Conservation (phyloP, 2,888 invertebrate genomes). For the Melitaea athalia region DNA sequence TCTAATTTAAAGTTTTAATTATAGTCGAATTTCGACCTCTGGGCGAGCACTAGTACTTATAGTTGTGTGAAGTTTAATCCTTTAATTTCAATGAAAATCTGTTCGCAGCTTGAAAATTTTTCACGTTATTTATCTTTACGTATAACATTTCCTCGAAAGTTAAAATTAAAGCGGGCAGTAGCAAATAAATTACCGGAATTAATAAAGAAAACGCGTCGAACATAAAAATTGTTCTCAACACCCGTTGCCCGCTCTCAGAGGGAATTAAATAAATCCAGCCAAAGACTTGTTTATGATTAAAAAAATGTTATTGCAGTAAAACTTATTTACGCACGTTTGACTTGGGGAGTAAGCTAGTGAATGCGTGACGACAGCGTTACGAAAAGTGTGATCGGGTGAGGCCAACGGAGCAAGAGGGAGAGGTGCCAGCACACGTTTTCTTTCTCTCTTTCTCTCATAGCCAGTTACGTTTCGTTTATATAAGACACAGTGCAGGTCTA, state of each 20-base stretch:
- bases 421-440: too few species aligned
- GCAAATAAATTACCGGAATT: conserved; percentile 35
- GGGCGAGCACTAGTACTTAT: too few species aligned
- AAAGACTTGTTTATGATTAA: background rate
- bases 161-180: conserved; percentile 27
- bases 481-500: too few species aligned
- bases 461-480: too few species aligned
- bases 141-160: conserved; percentile 11
- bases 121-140: conserved; percentile 2
- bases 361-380: too few species aligned
- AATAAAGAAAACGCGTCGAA: conserved; percentile 38
- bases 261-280: conserved; percentile 22
- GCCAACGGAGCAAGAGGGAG: too few species aligned
- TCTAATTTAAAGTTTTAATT: too few species aligned
- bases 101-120: background rate
- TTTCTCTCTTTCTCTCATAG: too few species aligned
- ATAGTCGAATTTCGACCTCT: too few species aligned
- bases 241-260: conserved; percentile 20
- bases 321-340: too few species aligned
- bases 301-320: background rate
- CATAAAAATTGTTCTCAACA: conserved; percentile 36
- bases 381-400: too few species aligned
- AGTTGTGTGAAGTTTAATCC: background rate
- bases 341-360: too few species aligned
- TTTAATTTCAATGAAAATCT: background rate